Evolutionary conservation across 2,113 vertebrate genomes (phyloP).

Genomic region (Lipophrys pholis): DNA sequence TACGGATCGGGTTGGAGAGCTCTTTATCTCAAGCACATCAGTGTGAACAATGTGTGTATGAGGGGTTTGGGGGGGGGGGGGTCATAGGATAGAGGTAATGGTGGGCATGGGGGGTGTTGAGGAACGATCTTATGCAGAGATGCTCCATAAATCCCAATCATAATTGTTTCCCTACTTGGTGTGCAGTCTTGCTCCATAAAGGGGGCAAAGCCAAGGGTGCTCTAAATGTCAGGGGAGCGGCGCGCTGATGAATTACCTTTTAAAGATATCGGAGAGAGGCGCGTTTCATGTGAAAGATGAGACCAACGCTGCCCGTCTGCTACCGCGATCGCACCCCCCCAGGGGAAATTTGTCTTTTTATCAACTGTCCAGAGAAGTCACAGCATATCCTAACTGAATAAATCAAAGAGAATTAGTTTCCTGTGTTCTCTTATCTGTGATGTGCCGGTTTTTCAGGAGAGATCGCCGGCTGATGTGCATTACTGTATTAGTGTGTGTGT

Average conservation of each 20-base stretch:
- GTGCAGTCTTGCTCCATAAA: constrained; percentile 78
- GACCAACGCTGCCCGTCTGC: constrained; percentile 54
- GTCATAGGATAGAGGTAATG: constrained; percentile 50
- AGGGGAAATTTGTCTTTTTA: constrained; percentile 85
- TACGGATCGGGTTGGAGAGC: constrained; percentile 49
- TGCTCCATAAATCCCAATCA: constrained; percentile 82
- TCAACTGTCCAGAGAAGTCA: constrained; percentile 83
- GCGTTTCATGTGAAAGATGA: constrained; percentile 79
- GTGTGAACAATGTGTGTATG: constrained; percentile 66
- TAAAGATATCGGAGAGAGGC: constrained; percentile 79
- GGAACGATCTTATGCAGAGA: constrained; percentile 67
- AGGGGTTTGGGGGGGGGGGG: constrained; percentile 20
- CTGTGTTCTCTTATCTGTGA: constrained; percentile 77
- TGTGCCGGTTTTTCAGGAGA: constrained; percentile 67
- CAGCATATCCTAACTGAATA: constrained; percentile 74
- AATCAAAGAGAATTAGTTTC: constrained; percentile 80
- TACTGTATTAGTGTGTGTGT: constrained; percentile 19
- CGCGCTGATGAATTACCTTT: constrained; percentile 83
- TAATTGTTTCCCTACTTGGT: constrained; percentile 80
- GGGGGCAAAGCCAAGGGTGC: constrained; percentile 77
- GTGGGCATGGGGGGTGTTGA: constrained; percentile 44
- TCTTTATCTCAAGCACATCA: constrained; percentile 68
- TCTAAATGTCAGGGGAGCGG: constrained; percentile 78
- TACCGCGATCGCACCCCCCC: constrained; percentile 58
- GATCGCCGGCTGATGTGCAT: constrained; percentile 66